Evolutionary conservation across 2,113 vertebrate species (phyloP).

Genomic region (Sylvilagus bachmani): DNA sequence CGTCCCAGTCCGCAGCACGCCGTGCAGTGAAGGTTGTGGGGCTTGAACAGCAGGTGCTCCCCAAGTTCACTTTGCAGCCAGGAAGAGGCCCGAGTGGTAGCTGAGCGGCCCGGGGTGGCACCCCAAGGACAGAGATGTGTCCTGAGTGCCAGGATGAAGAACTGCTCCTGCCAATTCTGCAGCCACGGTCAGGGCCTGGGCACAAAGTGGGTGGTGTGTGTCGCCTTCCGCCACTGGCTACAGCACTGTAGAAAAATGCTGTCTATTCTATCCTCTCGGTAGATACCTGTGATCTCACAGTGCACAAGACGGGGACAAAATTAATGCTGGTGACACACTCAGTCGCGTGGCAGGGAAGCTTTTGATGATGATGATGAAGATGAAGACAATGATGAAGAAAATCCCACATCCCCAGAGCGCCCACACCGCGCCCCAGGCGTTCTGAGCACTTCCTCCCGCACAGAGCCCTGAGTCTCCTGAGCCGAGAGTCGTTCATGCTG

Average conservation of each 20-base stretch:
- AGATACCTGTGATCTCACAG: background rate
- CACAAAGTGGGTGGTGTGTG: conserved; percentile 31
- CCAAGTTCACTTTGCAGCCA: background rate
- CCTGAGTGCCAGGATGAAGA: accelerated
- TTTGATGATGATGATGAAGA: no score
- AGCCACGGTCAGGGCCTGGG: background rate
- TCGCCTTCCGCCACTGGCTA: conserved; percentile 70
- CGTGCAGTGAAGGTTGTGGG: accelerated
- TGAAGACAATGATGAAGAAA: no score
- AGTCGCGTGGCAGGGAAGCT: background rate
- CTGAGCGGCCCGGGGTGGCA: background rate
- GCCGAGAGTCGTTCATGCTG: background rate
- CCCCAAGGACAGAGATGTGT: background rate
- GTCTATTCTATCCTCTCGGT: background rate
- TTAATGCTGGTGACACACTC: no score
- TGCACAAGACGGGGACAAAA: background rate
- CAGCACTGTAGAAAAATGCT: background rate
- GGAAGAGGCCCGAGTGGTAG: accelerated
- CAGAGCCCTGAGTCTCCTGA: background rate
- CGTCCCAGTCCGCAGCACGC: background rate
- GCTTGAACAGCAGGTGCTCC: background rate
- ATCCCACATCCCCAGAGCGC: accelerated
- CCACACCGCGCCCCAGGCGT: accelerated
- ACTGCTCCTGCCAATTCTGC: background rate
- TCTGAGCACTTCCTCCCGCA: background rate